phyloP scores from a whole-genome alignment of 2,888 invertebrate species.

The Idaea aversata region DNA sequence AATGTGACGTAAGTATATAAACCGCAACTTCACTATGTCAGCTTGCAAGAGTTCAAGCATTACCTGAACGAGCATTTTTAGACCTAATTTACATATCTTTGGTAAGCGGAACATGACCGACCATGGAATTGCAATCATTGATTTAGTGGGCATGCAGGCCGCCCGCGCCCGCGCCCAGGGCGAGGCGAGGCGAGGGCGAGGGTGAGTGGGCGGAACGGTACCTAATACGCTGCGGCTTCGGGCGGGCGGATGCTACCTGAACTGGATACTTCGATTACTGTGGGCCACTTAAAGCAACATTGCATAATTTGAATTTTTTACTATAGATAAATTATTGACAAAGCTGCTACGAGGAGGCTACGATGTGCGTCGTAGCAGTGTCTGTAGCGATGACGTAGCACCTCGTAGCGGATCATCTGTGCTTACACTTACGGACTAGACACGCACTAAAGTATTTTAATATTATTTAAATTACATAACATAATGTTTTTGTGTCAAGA shows the following conservation, averaged over 20 bases:
- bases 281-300: neutral
- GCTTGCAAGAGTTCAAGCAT: neutral
- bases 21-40: neutral
- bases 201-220: no score
- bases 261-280: neutral
- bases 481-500: no score
- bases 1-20: neutral
- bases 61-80: neutral
- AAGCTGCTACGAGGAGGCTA: constrained; percentile 13
- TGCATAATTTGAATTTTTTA: constrained; percentile 25
- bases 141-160: neutral
- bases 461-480: no score
- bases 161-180: neutral
- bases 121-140: neutral
- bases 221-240: no score
- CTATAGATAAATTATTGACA: constrained; percentile 16
- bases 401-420: constrained; percentile 10
- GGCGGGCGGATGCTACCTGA: no score
- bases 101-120: neutral
- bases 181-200: no score
- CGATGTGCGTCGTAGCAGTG: constrained; percentile 14
- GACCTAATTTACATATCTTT: neutral
- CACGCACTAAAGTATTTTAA: no score
- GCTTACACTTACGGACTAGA: no score
- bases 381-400: constrained; percentile 5